Evolutionary conservation across 2,888 invertebrate species (phyloP).

Genomic region (Tinea pellionella): DNA sequence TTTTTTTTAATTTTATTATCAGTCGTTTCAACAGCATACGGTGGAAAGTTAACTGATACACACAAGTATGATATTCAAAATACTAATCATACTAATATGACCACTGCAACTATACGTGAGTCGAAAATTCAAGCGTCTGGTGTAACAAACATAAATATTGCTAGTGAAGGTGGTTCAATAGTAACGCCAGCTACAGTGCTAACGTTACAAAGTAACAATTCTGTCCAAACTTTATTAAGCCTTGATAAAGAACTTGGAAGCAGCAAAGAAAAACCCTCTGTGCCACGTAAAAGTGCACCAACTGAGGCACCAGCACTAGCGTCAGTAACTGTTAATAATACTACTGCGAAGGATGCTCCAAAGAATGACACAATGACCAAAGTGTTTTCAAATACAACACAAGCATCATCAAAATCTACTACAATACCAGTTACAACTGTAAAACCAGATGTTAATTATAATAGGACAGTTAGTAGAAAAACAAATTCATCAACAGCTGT

Average conservation of each 20-base stretch:
- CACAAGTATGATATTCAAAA: not conserved
- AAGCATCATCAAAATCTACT: not conserved
- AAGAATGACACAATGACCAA: not conserved
- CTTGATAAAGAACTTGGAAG: constrained; percentile 33
- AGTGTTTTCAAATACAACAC: not conserved
- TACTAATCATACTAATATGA: not conserved
- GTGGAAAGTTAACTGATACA: not conserved
- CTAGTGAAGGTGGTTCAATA: constrained; percentile 37
- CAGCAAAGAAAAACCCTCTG: constrained; percentile 28
- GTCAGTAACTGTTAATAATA: not conserved
- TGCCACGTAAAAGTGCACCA: constrained; percentile 32
- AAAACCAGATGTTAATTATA: no score
- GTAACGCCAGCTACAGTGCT: not conserved
- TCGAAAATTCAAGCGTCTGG: not conserved
- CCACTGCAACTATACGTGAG: not conserved
- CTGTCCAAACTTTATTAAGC: constrained; percentile 25
- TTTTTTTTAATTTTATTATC: not conserved
- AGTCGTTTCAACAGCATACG: not conserved
- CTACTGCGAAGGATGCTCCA: not conserved
- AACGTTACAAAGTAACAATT: not conserved
- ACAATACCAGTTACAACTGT: not conserved
- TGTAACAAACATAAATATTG: not conserved
- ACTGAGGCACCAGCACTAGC: not conserved
- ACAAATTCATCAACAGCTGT: not conserved
- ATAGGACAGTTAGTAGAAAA: no score